Evolutionary conservation across 2,888 invertebrate species (phyloP).

Genomic region (Napeogenes inachia): DNA sequence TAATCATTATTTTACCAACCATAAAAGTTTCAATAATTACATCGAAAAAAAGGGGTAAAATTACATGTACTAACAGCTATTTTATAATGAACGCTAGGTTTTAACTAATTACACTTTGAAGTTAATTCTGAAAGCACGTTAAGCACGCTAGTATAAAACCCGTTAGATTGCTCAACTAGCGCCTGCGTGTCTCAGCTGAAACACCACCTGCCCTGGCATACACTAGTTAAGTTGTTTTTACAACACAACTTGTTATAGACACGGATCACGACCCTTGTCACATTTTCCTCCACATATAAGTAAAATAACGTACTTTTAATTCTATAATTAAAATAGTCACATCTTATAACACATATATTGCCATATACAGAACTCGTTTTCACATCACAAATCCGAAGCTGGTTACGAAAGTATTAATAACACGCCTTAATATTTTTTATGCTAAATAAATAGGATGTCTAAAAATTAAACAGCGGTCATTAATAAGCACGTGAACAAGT

Average conservation of each 20-base stretch:
- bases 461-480: conserved; percentile 56
- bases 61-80: neutral
- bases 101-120: neutral
- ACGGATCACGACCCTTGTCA: conserved; percentile 10
- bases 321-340: neutral
- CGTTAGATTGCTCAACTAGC: conserved; percentile 23
- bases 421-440: conserved; percentile 16
- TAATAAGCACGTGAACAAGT: conserved; percentile 53
- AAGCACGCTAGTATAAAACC: conserved; percentile 1
- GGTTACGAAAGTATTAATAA: conserved; percentile 25
- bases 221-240: conserved; percentile 24
- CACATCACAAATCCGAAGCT: neutral
- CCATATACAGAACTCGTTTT: neutral
- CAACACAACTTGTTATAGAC: conserved; percentile 18
- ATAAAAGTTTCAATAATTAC: too few species aligned
- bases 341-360: neutral
- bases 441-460: conserved; percentile 47
- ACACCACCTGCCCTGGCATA: conserved; percentile 29
- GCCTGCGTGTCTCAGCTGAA: conserved; percentile 28
- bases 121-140: conserved; percentile 14
- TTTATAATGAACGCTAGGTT: neutral
- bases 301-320: too few species aligned
- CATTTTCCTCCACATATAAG: neutral
- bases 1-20: too few species aligned
- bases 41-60: neutral